Base-by-base conservation (phyloP, 1,140 invertebrate genomes). In the Zaprionus capensis region DNA sequence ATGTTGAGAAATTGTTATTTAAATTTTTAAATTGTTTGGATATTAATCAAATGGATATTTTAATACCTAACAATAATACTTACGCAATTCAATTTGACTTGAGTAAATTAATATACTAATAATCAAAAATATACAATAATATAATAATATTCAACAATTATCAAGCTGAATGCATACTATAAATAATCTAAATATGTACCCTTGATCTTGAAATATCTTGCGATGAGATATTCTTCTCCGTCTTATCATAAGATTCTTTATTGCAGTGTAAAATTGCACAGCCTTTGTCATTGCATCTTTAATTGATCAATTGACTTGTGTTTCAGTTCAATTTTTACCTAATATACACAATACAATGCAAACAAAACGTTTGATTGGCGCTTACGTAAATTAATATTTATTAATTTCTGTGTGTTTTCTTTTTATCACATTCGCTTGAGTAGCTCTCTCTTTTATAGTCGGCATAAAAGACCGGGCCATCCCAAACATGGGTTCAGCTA, bases 271-370 rank as follows among this genome's bases (percentile, higher is more conserved):
- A 26, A 14, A 57, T 70, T 69, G 66, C 69, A 36, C 56, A 12
- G 17, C 22, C 63, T 72, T 64, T 68, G 76, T 56, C 56, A 61
- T 36, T 87, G 82, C 70, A 80, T 80, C 67, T 68, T 70, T 78
- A 81, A 88, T 88, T 87, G 84, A 88, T 88, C 84, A 87, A 87
- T 87, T 88, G 81, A 68, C 76, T 71, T 70, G 78, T 51, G 46
- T 49, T 49, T 61, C 41, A 34, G 51, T 62, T 59, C 51, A 70
- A 67, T 87, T 58, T 85, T 72, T 86, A 71, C 71, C 69, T 55
- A 22, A 22, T 72, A 44, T 46, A 62, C 11, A 34, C 31, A 51
- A 72, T 51, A 64, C 31, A 71, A 51, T 66, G 72, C 67, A 78
- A 69, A 76, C 67, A 78, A 76, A 70, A 68, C 69, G 55, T 81